Conservation (phyloP, 1,140 invertebrate genomes). For the Sipha flava region DNA sequence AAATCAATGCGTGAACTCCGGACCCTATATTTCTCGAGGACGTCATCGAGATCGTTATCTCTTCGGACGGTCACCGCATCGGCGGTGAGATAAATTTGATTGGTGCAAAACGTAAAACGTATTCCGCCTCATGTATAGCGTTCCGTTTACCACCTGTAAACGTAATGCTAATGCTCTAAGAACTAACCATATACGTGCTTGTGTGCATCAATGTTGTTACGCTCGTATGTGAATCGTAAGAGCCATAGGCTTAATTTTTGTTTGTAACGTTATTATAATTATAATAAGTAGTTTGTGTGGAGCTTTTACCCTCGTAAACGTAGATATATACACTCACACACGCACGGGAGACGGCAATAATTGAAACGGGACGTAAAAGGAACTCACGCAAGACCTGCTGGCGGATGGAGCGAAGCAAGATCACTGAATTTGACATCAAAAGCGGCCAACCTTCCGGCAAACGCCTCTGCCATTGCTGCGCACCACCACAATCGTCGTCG, state of each 20-base stretch:
- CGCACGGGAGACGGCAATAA: not conserved
- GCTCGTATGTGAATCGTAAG: no score
- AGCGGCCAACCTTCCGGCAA: not conserved
- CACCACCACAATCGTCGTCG: not conserved
- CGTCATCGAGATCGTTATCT: not conserved
- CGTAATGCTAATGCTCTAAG: no score
- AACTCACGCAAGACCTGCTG: not conserved
- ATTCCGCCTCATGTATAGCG: no score
- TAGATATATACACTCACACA: no score
- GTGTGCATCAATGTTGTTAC: no score
- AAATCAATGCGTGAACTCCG: no score
- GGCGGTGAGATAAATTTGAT: not conserved
- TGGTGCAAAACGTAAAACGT: not conserved
- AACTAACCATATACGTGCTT: no score
- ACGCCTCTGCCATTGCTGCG: not conserved
- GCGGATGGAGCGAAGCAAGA: not conserved
- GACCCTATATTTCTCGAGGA: not conserved
- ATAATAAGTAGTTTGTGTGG: not conserved
- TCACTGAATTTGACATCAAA: conserved; percentile 12
- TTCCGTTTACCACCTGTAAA: no score
- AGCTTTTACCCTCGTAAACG: no score
- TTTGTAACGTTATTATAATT: not conserved
- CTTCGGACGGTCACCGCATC: not conserved
- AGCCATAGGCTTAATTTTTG: not conserved
- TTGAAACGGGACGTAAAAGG: not conserved